Percentiles rank a stretch among this genome's conserved stretches.
Evolutionary conservation across 2,888 invertebrate genomes (phyloP).

Genomic region (Atethmia centrago): DNA sequence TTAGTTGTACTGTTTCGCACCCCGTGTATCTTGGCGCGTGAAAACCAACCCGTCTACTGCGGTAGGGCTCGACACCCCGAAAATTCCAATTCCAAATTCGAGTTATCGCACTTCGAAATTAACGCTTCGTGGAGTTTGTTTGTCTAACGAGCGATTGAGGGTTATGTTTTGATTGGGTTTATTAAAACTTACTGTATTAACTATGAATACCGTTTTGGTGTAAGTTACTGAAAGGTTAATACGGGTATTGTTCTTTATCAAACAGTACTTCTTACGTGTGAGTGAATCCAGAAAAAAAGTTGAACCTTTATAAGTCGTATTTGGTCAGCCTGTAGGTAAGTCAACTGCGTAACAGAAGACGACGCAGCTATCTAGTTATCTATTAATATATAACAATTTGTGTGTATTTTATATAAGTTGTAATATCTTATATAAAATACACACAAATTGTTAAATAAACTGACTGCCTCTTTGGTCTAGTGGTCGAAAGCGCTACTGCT

Average conservation of each 20-base stretch:
- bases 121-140: conserved; percentile 62
- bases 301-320: too few species aligned
- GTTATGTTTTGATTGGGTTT: conserved; percentile 44
- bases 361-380: too few species aligned
- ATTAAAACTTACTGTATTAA: conserved; percentile 25
- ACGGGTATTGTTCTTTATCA: background rate
- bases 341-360: too few species aligned
- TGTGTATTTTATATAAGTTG: too few species aligned
- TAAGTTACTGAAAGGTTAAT: background rate
- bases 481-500: too few species aligned
- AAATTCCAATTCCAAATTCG: conserved; percentile 70
- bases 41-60: conserved; percentile 61
- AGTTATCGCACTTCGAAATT: conserved; percentile 68
- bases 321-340: too few species aligned
- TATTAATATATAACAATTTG: too few species aligned
- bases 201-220: background rate
- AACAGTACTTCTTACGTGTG: too few species aligned
- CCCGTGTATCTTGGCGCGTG: conserved; percentile 64
- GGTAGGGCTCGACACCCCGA: conserved; percentile 62
- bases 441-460: too few species aligned
- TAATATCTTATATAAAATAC: too few species aligned
- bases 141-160: conserved; percentile 49
- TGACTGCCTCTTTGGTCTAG: too few species aligned
- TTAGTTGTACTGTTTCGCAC: conserved; percentile 57
- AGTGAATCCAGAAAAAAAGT: too few species aligned